Evolutionary conservation across 2,113 vertebrate species (phyloP).

Genomic region (Coryphaenoides rupestris): DNA sequence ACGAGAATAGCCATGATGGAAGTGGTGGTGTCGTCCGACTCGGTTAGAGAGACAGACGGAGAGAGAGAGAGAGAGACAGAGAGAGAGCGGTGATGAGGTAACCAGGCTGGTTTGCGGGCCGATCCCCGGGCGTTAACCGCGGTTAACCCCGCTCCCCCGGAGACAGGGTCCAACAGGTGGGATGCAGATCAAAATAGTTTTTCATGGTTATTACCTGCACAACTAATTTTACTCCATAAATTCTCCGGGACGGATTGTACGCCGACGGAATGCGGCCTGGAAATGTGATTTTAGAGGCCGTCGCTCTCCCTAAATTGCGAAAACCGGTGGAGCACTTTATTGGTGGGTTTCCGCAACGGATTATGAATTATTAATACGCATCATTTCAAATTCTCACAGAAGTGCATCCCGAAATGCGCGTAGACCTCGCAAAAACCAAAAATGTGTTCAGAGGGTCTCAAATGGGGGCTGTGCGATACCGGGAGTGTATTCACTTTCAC

Average conservation of each 20-base stretch:
- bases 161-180: conserved; percentile 17
- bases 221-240: conserved; percentile 23
- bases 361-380: conserved; percentile 68
- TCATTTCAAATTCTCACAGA: conserved; percentile 74
- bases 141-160: background rate
- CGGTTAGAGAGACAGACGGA: no score
- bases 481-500: conserved; percentile 33
- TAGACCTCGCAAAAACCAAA: no score
- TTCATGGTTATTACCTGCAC: conserved; percentile 12
- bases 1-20: no score
- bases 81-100: conserved; percentile 5
- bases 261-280: conserved; percentile 24
- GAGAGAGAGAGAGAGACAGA: no score
- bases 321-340: conserved; percentile 57
- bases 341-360: conserved; percentile 62
- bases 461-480: conserved; percentile 58
- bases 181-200: conserved; percentile 27
- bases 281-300: conserved; percentile 39
- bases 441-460: conserved; percentile 70
- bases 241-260: conserved; percentile 13
- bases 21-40: no score
- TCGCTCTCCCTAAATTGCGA: conserved; percentile 57
- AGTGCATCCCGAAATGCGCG: conserved; percentile 70
- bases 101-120: conserved; percentile 1
- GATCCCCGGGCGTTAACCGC: background rate